These are phyloP conservation scores for Malurus leucopterus DNA, from an alignment of 2,797 vertebrate species.

Conservation along the genomic window DNA sequence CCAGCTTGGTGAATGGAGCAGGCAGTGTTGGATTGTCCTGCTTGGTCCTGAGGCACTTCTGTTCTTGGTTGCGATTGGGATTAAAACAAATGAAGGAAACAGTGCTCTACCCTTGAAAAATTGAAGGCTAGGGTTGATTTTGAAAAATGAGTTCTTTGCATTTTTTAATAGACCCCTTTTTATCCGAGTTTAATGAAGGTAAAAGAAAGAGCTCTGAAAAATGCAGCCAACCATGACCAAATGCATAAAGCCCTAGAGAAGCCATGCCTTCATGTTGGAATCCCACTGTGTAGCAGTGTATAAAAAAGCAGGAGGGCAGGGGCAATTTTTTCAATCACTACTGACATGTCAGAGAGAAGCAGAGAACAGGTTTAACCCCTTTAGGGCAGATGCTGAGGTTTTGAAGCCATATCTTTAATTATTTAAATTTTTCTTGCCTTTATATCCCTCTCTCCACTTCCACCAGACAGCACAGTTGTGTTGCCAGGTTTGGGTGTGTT, in stretches of 20 bases:
- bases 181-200: conserved; percentile 40
- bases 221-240: conserved; percentile 18
- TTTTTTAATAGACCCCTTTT: conserved; percentile 32
- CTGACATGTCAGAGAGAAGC: background rate
- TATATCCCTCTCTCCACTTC: background rate
- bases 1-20: background rate
- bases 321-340: background rate
- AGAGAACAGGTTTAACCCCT: background rate
- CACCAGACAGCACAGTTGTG: fast-evolving
- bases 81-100: background rate
- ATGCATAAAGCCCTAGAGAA: background rate
- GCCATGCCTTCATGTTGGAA: background rate
- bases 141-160: conserved; percentile 10
- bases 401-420: background rate
- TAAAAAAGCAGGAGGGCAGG: background rate
- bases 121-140: background rate
- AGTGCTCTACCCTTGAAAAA: background rate
- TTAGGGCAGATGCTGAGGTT: background rate
- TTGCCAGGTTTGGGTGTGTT: background rate
- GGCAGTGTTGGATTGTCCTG: background rate
- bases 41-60: background rate
- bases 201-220: conserved; percentile 31
- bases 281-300: background rate
- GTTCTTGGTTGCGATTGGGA: background rate
- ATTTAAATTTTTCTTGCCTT: background rate